Evolutionary conservation across 2,113 vertebrate species (phyloP).

Genomic region (Ptychochromis oligacanthus): DNA sequence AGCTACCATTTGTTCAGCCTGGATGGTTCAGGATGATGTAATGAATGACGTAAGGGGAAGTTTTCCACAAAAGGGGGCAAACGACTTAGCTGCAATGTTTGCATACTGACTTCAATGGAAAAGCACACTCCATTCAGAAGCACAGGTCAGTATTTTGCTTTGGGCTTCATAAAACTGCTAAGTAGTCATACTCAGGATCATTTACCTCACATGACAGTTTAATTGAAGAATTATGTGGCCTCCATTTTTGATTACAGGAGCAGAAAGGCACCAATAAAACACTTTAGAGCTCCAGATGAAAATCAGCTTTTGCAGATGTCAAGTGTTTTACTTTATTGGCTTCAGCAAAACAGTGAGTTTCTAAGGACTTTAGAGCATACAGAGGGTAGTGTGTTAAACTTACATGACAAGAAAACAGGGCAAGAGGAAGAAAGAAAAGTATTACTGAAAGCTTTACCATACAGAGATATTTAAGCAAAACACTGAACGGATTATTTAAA

Average conservation of each 20-base stretch:
- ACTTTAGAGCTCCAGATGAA: conserved; percentile 13
- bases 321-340: conserved; percentile 48
- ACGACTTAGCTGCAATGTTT: neutral
- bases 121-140: neutral
- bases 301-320: conserved; percentile 25
- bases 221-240: neutral
- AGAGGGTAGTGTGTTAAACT: conserved; percentile 11
- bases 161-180: neutral
- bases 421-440: neutral
- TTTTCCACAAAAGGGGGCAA: neutral
- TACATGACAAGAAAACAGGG: neutral
- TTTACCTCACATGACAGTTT: conserved; percentile 4
- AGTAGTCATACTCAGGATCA: neutral
- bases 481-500: neutral
- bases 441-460: neutral
- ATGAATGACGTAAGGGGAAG: conserved; percentile 28
- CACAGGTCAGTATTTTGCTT: neutral
- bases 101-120: conserved; percentile 22
- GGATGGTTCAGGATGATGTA: conserved; percentile 10
- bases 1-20: neutral
- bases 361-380: conserved; percentile 18
- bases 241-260: conserved; percentile 21
- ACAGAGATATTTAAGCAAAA: neutral
- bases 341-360: conserved; percentile 20
- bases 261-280: conserved; percentile 45